These are phyloP conservation scores for Thelaira solivaga DNA, from an alignment of 2,888 invertebrate species.

Conservation along the genomic window DNA sequence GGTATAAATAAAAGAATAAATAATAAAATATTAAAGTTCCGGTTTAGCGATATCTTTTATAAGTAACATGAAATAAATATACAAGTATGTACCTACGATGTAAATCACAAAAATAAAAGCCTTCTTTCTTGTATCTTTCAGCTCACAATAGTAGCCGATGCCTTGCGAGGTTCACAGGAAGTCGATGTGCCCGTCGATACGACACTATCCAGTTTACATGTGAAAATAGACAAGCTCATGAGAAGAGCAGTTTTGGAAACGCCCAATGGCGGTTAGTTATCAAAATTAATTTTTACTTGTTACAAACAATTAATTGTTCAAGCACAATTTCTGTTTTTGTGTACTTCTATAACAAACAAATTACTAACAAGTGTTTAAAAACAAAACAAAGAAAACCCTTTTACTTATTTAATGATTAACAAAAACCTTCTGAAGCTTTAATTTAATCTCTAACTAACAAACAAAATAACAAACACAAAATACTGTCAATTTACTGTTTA, in stretches of 20 bases:
- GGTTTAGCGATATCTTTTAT: too few species aligned
- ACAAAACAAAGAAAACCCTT: slow-evolving; percentile 11
- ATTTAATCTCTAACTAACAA: slow-evolving; percentile 45
- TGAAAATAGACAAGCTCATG: slow-evolving; percentile 75
- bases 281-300: slow-evolving; percentile 41
- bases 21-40: too few species aligned
- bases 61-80: too few species aligned
- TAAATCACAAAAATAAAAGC: background rate
- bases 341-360: slow-evolving; percentile 25
- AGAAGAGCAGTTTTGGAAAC: slow-evolving; percentile 74
- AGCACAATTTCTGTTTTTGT: slow-evolving; percentile 47
- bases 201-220: slow-evolving; percentile 75
- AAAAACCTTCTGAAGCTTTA: slow-evolving; percentile 48
- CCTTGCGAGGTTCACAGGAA: slow-evolving; percentile 73
- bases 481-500: background rate
- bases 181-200: slow-evolving; percentile 75
- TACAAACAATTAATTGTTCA: slow-evolving; percentile 42
- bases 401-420: slow-evolving; percentile 24
- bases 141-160: slow-evolving; percentile 73
- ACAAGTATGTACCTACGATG: too few species aligned
- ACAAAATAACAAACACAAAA: slow-evolving; percentile 13
- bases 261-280: slow-evolving; percentile 77
- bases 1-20: too few species aligned
- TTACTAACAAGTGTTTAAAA: slow-evolving; percentile 54
- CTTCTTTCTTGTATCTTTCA: slow-evolving; percentile 48